Percentiles rank a stretch among this genome's conserved stretches.
Evolutionary conservation across 2,797 vertebrate genomes (phyloP).

Genomic region (Chrosomus eos): DNA sequence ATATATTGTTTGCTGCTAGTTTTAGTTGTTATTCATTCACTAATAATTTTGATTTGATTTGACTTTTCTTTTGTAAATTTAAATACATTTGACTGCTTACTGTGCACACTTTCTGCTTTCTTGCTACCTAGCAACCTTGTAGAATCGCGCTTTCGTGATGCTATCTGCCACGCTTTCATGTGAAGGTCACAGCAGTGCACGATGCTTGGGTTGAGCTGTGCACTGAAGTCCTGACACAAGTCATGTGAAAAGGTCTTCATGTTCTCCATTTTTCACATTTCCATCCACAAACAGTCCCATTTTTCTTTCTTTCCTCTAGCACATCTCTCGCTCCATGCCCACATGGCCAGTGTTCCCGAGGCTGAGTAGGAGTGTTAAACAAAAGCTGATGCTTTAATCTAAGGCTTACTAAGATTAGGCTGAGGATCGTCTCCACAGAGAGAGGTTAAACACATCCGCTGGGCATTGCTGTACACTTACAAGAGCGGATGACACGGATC

Average conservation of each 20-base stretch:
- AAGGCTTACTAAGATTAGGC: slow-evolving; percentile 42
- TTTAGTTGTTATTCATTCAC: neutral
- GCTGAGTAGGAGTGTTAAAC: slow-evolving; percentile 45
- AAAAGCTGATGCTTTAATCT: slow-evolving; percentile 43
- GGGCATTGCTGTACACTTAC: slow-evolving; percentile 13
- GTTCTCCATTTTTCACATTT: slow-evolving; percentile 8
- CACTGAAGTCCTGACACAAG: neutral
- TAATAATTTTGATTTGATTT: neutral
- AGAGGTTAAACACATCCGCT: slow-evolving; percentile 36
- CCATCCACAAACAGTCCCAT: slow-evolving; percentile 31
- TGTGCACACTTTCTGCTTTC: slow-evolving; percentile 5
- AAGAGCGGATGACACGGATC: neutral
- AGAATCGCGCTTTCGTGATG: neutral
- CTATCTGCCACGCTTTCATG: neutral
- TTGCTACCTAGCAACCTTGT: slow-evolving; percentile 26
- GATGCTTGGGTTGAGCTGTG: neutral
- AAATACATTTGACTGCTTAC: neutral
- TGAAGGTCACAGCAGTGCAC: neutral
- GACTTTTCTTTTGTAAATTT: neutral
- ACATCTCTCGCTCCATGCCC: slow-evolving; percentile 14
- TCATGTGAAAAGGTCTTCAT: neutral
- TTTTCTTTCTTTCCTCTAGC: neutral
- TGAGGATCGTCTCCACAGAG: slow-evolving; percentile 23
- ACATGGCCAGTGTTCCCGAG: slow-evolving; percentile 24
- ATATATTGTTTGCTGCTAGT: neutral